A percentile compares a stretch with the other conserved stretches of the same genome.
Evolutionary conservation across 1,140 invertebrate genomes (phyloP).

Genomic region (Eumaeus atala): DNA sequence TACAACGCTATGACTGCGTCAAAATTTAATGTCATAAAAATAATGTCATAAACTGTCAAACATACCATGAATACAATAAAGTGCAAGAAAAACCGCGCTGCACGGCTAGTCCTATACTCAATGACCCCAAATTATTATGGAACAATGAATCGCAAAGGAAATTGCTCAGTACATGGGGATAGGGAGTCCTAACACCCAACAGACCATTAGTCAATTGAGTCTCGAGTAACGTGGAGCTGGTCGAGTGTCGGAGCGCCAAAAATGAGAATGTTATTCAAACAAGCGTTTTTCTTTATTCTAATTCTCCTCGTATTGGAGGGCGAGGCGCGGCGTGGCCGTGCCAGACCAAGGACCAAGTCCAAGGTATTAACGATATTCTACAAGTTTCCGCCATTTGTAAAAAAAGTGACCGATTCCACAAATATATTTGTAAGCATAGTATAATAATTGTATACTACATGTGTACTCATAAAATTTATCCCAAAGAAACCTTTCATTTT

Average conservation of each 20-base stretch:
- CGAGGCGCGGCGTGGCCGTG: constrained; percentile 76
- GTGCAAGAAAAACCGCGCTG: too few species aligned
- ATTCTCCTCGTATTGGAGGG: constrained; percentile 37
- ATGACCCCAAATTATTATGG: constrained; percentile 22
- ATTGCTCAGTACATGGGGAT: constrained; percentile 44
- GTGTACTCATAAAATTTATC: too few species aligned
- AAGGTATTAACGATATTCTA: constrained; percentile 54
- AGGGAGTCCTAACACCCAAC: constrained; percentile 46
- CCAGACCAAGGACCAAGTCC: constrained; percentile 81
- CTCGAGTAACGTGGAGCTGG: constrained; percentile 18
- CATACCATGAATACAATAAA: too few species aligned
- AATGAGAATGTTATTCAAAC: constrained; percentile 41
- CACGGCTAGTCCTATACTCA: constrained; percentile 18
- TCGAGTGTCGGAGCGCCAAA: neutral
- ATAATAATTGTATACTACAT: neutral
- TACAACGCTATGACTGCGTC: too few species aligned
- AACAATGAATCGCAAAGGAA: constrained; percentile 47
- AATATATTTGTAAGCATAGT: too few species aligned
- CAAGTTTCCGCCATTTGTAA: neutral
- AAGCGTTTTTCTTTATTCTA: constrained; percentile 15
- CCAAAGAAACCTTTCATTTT: too few species aligned
- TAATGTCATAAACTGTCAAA: too few species aligned
- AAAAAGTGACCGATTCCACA: too few species aligned
- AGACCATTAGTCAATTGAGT: constrained; percentile 59
- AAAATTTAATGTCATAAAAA: too few species aligned